phyloP scores from a whole-genome alignment of 2,113 vertebrate species.

The Toxotes jaculatrix region DNA sequence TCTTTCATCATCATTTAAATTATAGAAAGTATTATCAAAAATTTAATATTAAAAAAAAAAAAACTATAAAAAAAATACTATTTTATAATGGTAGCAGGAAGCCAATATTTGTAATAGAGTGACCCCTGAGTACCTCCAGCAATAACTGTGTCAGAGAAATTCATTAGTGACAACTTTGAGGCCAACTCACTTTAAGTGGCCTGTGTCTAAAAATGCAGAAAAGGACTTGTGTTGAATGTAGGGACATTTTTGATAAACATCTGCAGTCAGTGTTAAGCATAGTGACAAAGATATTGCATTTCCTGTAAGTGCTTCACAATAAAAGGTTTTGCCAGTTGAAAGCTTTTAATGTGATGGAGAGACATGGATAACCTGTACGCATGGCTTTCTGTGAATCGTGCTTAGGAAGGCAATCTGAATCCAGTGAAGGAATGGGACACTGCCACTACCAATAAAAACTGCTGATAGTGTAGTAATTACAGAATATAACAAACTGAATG shows the following conservation, averaged over 20 bases:
- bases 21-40: neutral
- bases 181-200: no score
- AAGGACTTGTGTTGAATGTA: neutral
- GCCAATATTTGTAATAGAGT: neutral
- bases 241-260: neutral
- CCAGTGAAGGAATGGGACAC: neutral
- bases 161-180: no score
- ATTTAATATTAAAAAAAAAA: no score
- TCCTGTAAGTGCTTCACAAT: no score
- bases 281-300: no score
- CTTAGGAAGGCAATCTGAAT: neutral
- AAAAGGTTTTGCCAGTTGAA: neutral
- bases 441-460: slow-evolving; percentile 5
- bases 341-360: neutral
- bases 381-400: neutral
- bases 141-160: no score
- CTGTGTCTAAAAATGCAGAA: no score
- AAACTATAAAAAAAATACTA: no score
- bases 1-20: neutral
- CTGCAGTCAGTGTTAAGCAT: neutral
- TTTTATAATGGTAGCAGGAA: no score
- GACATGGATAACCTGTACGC: neutral
- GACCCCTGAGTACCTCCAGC: no score
- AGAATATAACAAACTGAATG: neutral
- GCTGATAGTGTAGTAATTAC: neutral